These are phyloP conservation scores for Rhagoletis pomonella DNA, from an alignment of 1,140 invertebrate species.

Conservation along the genomic window DNA sequence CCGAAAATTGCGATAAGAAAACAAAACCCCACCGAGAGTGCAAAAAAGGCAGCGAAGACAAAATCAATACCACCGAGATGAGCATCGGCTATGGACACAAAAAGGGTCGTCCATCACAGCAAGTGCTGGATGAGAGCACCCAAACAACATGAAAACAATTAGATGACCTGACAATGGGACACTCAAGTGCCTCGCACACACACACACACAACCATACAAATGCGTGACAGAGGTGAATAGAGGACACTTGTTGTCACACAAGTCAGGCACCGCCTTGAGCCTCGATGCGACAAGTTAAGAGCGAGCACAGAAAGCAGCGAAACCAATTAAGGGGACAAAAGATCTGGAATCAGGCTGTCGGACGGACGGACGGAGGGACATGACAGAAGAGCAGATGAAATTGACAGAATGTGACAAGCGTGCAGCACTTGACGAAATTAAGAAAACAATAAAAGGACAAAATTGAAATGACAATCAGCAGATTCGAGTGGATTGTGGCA, in stretches of 20 bases:
- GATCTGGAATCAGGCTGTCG: background rate
- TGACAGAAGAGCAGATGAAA: constrained; percentile 41
- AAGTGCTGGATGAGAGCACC: constrained; percentile 43
- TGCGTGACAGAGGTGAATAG: constrained; percentile 2
- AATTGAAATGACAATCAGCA: constrained; percentile 53
- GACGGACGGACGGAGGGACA: constrained; percentile 8
- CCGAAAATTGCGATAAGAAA: constrained; percentile 50
- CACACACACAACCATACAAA: background rate
- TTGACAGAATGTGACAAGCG: constrained; percentile 54
- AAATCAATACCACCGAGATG: background rate
- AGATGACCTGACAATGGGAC: constrained; percentile 25
- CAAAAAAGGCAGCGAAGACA: background rate
- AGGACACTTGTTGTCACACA: constrained; percentile 55
- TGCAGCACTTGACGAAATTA: constrained; percentile 55
- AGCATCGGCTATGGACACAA: background rate
- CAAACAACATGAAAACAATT: constrained; percentile 53
- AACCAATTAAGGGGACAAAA: constrained; percentile 42
- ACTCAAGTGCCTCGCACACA: background rate
- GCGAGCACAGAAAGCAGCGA: constrained; percentile 32
- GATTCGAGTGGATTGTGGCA: constrained; percentile 31
- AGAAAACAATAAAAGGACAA: constrained; percentile 48
- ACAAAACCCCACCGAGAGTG: constrained; percentile 45
- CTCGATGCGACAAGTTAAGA: constrained; percentile 7
- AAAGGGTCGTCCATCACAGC: constrained; percentile 45
- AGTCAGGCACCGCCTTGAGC: background rate